phyloP scores from a whole-genome alignment of 1,140 invertebrate species.

The Delia radicum region DNA sequence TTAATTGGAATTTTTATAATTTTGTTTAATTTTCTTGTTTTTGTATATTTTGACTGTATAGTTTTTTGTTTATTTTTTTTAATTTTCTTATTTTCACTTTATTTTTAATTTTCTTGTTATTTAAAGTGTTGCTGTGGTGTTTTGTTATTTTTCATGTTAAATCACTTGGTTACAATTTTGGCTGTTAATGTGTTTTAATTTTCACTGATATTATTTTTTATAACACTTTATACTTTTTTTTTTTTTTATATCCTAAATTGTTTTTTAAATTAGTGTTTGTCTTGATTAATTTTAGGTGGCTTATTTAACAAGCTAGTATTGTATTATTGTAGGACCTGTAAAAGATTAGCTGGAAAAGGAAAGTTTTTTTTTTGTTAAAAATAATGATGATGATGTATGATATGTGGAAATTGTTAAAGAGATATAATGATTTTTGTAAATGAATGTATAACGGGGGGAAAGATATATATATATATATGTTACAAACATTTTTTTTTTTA shows the following conservation, averaged over 20 bases:
- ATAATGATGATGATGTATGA: neutral
- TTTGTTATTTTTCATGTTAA: neutral
- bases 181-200: neutral
- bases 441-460: neutral
- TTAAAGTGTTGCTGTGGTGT: neutral
- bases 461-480: too few relatives aligned
- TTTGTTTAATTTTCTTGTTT: neutral
- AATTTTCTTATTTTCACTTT: neutral
- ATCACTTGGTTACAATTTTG: neutral
- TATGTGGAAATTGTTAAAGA: neutral
- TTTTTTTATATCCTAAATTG: neutral
- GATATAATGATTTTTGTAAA: neutral
- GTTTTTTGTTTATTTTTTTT: neutral
- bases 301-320: neutral
- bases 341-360: slow-evolving; percentile 20
- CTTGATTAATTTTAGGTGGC: neutral
- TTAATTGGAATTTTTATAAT: neutral
- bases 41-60: neutral
- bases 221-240: neutral
- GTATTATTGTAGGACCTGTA: slow-evolving; percentile 11
- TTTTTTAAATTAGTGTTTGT: neutral
- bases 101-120: neutral
- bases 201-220: neutral
- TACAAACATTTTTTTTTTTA: too few relatives aligned
- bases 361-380: slow-evolving; percentile 10